Conservation (phyloP, 2,888 invertebrate species). For the Abrostola triplasia region DNA sequence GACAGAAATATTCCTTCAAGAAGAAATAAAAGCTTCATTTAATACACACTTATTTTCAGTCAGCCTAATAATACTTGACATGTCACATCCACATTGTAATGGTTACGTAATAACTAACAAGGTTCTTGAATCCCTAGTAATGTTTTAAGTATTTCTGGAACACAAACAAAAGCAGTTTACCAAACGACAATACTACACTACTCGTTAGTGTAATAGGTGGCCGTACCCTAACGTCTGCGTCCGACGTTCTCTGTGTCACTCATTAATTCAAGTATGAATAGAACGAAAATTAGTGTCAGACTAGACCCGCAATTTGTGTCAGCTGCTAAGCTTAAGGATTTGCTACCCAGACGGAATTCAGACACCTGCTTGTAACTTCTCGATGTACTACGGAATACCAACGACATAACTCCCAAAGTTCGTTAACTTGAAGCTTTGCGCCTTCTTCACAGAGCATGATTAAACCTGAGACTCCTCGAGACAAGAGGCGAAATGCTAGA, state of each 20-base stretch:
- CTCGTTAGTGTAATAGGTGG: constrained; percentile 5
- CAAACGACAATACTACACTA: constrained; percentile 25
- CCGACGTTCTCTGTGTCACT: constrained; percentile 39
- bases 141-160: constrained; percentile 23
- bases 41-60: no score
- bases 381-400: neutral
- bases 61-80: constrained; percentile 6
- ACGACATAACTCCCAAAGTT: neutral
- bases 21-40: no score
- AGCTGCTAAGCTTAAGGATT: constrained; percentile 37
- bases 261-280: constrained; percentile 50
- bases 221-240: constrained; percentile 13
- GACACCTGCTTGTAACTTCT: constrained; percentile 39
- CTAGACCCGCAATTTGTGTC: constrained; percentile 32
- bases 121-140: constrained; percentile 27
- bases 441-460: neutral
- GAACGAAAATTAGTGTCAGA: constrained; percentile 39
- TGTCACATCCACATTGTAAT: constrained; percentile 16
- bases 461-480: no score
- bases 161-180: constrained; percentile 45
- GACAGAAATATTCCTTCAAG: no score
- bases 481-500: no score
- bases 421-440: neutral
- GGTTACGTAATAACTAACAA: constrained; percentile 12
- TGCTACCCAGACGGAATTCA: constrained; percentile 41